Percentiles rank a stretch among this genome's conserved stretches.
Evolutionary conservation across 2,888 invertebrate species (phyloP).

Genomic region (Portevinia maculata): DNA sequence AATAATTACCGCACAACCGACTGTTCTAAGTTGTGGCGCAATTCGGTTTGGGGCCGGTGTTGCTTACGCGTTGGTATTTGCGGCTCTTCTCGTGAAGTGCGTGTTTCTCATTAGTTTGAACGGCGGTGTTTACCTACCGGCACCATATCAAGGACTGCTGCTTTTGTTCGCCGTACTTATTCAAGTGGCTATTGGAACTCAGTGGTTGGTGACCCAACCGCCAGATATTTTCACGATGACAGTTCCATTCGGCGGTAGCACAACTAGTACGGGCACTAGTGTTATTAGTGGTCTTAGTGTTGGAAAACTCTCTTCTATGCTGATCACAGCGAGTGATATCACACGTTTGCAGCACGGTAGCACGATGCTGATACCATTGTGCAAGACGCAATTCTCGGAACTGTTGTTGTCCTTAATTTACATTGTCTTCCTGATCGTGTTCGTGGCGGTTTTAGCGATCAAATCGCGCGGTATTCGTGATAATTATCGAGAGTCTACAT

Average conservation of each 20-base stretch:
- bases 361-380: slow-evolving; percentile 83
- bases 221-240: slow-evolving; percentile 85
- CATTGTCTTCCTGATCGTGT: slow-evolving; percentile 92
- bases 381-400: slow-evolving; percentile 88
- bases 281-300: slow-evolving; percentile 32
- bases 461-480: slow-evolving; percentile 94
- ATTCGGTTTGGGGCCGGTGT: slow-evolving; percentile 92
- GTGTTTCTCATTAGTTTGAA: slow-evolving; percentile 96
- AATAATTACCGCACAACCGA: slow-evolving; percentile 90
- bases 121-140: slow-evolving; percentile 95
- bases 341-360: slow-evolving; percentile 78
- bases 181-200: slow-evolving; percentile 92
- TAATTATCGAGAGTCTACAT: slow-evolving; percentile 96
- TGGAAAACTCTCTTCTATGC: slow-evolving; percentile 71
- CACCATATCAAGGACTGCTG: slow-evolving; percentile 94
- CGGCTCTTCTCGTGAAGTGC: slow-evolving; percentile 95
- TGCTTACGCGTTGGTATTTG: slow-evolving; percentile 93
- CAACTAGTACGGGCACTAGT: slow-evolving; percentile 76
- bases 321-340: slow-evolving; percentile 76
- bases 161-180: slow-evolving; percentile 95
- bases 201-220: slow-evolving; percentile 93
- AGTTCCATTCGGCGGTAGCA: slow-evolving; percentile 79
- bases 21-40: slow-evolving; percentile 90
- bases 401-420: slow-evolving; percentile 91
- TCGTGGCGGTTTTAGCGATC: slow-evolving; percentile 92